These are phyloP conservation scores for Esox masquinongy DNA, from an alignment of 2,797 vertebrate genomes.

Conservation along the genomic window DNA sequence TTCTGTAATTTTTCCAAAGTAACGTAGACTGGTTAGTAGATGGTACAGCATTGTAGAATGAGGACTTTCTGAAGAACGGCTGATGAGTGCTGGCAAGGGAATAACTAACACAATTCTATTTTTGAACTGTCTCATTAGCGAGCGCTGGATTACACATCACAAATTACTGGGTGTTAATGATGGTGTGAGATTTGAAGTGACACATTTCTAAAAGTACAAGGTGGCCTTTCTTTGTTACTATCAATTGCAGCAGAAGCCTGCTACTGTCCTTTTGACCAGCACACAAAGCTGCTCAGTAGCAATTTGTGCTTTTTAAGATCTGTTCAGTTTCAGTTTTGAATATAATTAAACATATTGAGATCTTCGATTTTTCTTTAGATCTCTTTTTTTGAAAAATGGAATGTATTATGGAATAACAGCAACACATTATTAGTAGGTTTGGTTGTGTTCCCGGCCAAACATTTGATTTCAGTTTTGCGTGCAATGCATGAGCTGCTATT, in stretches of 20 bases:
- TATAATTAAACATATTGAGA: too few relatives aligned
- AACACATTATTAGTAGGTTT: too few relatives aligned
- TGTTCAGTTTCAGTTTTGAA: too few relatives aligned
- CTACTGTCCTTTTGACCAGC: background rate
- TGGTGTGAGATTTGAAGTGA: background rate
- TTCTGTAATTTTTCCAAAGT: background rate
- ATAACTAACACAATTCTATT: slow-evolving; percentile 1
- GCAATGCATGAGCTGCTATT: too few relatives aligned
- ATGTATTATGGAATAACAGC: too few relatives aligned
- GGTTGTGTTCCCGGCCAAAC: too few relatives aligned
- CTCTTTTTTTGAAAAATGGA: too few relatives aligned
- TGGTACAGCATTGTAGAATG: background rate
- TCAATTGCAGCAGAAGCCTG: background rate
- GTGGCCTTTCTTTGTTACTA: background rate
- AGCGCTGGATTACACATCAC: background rate
- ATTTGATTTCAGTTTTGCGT: too few relatives aligned
- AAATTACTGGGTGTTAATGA: background rate
- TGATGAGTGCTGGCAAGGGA: background rate
- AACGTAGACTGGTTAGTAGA: background rate
- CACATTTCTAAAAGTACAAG: background rate
- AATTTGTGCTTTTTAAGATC: too few relatives aligned
- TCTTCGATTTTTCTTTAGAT: too few relatives aligned
- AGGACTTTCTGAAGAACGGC: background rate
- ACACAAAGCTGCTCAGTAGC: background rate
- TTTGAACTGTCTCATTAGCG: slow-evolving; percentile 2